Percentiles rank a stretch among this genome's conserved stretches.
phyloP scores from a whole-genome alignment of 1,140 invertebrate genomes.

The Ylistrum balloti region DNA sequence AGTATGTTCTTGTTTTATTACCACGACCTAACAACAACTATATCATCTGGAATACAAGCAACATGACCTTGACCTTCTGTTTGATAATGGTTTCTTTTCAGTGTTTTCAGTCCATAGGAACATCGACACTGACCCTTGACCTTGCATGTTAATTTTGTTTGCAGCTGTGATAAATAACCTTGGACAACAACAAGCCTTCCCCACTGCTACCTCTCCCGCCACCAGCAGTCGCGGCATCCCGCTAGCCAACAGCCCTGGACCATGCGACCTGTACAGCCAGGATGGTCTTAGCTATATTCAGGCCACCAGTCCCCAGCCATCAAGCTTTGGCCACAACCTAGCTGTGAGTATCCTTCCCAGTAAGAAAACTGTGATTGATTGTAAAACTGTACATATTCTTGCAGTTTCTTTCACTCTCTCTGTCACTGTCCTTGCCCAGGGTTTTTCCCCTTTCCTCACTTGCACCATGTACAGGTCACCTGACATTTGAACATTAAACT shows the following conservation, averaged over 20 bases:
- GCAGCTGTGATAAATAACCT: slow-evolving; percentile 96
- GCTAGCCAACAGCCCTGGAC: slow-evolving; percentile 91
- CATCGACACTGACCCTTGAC: background rate
- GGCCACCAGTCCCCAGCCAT: slow-evolving; percentile 95
- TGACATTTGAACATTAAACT: too few relatives aligned
- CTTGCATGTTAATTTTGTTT: slow-evolving; percentile 52
- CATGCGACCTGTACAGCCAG: slow-evolving; percentile 92
- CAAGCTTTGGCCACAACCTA: slow-evolving; percentile 92
- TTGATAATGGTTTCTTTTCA: background rate
- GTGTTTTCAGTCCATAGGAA: background rate
- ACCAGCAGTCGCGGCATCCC: slow-evolving; percentile 89
- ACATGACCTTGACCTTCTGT: background rate
- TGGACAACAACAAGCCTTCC: slow-evolving; percentile 87
- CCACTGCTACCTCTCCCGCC: slow-evolving; percentile 88
- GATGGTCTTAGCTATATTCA: slow-evolving; percentile 95
- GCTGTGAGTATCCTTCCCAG: slow-evolving; percentile 77
- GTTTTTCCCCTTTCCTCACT: too few relatives aligned
- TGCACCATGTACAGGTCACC: too few relatives aligned
- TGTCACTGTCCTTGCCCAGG: too few relatives aligned
- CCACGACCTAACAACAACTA: background rate
- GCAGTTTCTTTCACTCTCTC: too few relatives aligned
- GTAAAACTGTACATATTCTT: too few relatives aligned
- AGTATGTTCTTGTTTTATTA: slow-evolving; percentile 1
- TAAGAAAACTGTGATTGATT: too few relatives aligned
- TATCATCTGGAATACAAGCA: background rate